Conservation (phyloP, 1,140 invertebrate species). For the Mesaphorura yosii region DNA sequence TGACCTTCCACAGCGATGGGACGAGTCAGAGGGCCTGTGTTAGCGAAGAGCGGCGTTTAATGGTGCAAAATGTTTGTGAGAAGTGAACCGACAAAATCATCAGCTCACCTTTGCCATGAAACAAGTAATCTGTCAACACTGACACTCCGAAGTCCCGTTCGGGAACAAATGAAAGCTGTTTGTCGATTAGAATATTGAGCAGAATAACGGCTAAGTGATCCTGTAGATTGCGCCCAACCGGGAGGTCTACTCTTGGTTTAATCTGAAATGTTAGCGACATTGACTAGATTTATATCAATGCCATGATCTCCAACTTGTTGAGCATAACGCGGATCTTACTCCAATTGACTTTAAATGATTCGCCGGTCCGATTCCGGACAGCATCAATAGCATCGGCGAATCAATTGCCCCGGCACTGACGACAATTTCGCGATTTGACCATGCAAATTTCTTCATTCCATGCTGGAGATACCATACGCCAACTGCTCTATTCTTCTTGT, state of each 20-base stretch:
- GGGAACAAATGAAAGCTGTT: slow-evolving; percentile 2
- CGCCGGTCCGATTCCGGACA: slow-evolving; percentile 26
- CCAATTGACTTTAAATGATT: slow-evolving; percentile 15
- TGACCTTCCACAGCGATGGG: slow-evolving; percentile 4
- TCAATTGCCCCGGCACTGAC: slow-evolving; percentile 60
- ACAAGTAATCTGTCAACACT: slow-evolving; percentile 13
- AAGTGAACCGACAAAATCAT: too few relatives aligned
- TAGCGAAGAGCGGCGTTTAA: too few relatives aligned
- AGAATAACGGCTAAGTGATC: slow-evolving; percentile 25
- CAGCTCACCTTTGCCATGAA: slow-evolving; percentile 17
- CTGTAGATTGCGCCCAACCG: slow-evolving; percentile 35
- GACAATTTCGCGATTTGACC: slow-evolving; percentile 60
- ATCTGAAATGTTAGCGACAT: slow-evolving; percentile 13
- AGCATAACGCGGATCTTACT: slow-evolving; percentile 1
- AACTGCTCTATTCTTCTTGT: slow-evolving; percentile 35
- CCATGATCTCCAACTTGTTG: too few relatives aligned
- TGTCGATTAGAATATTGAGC: slow-evolving; percentile 9
- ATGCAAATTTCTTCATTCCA: slow-evolving; percentile 44
- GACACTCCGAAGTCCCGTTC: slow-evolving; percentile 13
- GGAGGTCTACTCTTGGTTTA: slow-evolving; percentile 35
- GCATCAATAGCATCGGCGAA: slow-evolving; percentile 50
- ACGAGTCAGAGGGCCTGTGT: slow-evolving; percentile 8
- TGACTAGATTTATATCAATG: too few relatives aligned
- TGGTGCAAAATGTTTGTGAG: too few relatives aligned
- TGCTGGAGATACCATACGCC: slow-evolving; percentile 51